These are phyloP conservation scores for Cataglyphis livida DNA, from an alignment of 2,888 invertebrate species.

Conservation along the genomic window DNA sequence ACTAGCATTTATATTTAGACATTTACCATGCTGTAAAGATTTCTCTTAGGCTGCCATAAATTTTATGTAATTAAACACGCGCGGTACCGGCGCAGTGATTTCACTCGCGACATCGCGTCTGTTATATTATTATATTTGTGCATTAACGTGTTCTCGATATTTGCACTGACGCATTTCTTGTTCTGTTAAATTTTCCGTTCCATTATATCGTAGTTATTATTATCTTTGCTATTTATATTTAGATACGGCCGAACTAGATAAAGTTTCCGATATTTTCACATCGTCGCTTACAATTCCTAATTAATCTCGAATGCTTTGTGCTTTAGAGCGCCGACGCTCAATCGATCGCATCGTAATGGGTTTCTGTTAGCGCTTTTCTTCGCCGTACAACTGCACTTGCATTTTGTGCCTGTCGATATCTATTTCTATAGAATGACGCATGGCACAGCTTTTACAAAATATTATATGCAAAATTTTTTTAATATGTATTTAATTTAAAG, in stretches of 20 bases:
- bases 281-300: constrained; percentile 34
- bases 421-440: not conserved
- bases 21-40: constrained; percentile 27
- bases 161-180: not conserved
- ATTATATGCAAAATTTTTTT: constrained; percentile 10
- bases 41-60: constrained; percentile 39
- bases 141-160: not conserved
- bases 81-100: constrained; percentile 1
- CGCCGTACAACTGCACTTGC: constrained; percentile 27
- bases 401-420: constrained; percentile 21
- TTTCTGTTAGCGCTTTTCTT: constrained; percentile 37
- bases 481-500: not conserved
- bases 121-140: not conserved
- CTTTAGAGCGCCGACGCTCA: constrained; percentile 11
- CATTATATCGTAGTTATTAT: constrained; percentile 21
- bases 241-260: constrained; percentile 7
- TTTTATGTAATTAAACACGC: constrained; percentile 41
- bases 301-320: constrained; percentile 44
- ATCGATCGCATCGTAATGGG: constrained; percentile 30
- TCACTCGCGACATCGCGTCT: constrained; percentile 10
- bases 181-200: not conserved
- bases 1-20: constrained; percentile 41
- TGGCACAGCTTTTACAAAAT: not conserved
- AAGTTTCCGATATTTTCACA: constrained; percentile 31
- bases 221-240: constrained; percentile 31